These are phyloP conservation scores for Tanypteryx hageni DNA, from an alignment of 2,888 invertebrate species.

Conservation along the genomic window DNA sequence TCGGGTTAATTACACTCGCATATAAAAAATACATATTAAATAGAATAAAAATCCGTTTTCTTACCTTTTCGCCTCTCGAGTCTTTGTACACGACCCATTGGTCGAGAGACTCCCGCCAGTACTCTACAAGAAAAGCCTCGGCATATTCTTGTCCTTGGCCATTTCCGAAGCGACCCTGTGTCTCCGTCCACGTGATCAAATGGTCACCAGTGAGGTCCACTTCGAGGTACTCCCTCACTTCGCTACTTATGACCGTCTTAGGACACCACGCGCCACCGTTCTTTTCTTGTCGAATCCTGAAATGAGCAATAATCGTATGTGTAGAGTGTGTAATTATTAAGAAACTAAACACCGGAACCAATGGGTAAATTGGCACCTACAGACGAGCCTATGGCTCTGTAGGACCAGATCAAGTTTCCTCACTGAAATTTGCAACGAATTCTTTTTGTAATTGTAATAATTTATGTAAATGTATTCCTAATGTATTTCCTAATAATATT, in stretches of 20 bases:
- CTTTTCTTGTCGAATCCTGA: slow-evolving; percentile 89
- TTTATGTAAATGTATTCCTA: no score
- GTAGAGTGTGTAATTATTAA: no score
- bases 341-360: no score
- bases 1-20: no score
- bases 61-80: slow-evolving; percentile 86
- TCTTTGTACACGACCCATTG: slow-evolving; percentile 90
- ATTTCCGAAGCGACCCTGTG: slow-evolving; percentile 94
- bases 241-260: slow-evolving; percentile 85
- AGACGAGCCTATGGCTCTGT: no score
- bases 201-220: slow-evolving; percentile 86
- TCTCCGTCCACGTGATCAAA: slow-evolving; percentile 89
- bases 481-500: no score
- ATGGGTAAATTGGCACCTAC: no score
- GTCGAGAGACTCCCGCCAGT: slow-evolving; percentile 83
- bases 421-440: neutral
- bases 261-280: slow-evolving; percentile 97
- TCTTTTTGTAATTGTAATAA: neutral
- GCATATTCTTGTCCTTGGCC: slow-evolving; percentile 93
- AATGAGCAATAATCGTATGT: slow-evolving; percentile 70
- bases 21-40: no score
- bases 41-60: slow-evolving; percentile 69
- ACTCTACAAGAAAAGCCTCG: slow-evolving; percentile 89
- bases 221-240: slow-evolving; percentile 89
- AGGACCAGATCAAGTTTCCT: neutral